Evolutionary conservation across 2,888 invertebrate species (phyloP).

Genomic region (Cordilura impudica): DNA sequence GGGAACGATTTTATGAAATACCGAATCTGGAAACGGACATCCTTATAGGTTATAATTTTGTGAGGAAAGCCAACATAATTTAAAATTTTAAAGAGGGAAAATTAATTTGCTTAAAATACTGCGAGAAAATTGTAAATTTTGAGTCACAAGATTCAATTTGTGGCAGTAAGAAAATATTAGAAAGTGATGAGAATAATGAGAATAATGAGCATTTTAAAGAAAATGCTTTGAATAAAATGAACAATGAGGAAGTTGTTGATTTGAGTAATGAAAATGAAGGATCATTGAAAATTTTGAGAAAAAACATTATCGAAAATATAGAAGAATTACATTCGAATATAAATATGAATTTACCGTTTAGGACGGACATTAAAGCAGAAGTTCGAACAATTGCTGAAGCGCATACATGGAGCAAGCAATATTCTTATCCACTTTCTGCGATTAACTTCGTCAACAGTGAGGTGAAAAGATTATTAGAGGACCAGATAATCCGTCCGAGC

Average conservation of each 20-base stretch:
- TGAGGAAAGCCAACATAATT: not conserved
- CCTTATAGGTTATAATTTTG: not conserved
- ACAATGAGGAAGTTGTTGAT: too few species aligned
- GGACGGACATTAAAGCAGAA: conserved; percentile 51
- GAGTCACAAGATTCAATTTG: not conserved
- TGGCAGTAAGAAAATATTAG: not conserved
- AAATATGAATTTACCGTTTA: conserved; percentile 44
- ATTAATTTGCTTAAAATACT: not conserved
- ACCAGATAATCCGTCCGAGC: conserved; percentile 32
- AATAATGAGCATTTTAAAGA: too few species aligned
- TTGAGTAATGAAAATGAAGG: not conserved
- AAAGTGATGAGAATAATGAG: too few species aligned
- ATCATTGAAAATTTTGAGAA: conserved; percentile 24
- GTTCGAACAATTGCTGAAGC: conserved; percentile 43
- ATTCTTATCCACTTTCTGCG: conserved; percentile 45
- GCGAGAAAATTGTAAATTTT: not conserved
- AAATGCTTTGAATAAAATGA: not conserved
- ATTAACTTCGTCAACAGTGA: conserved; percentile 43
- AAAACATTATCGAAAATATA: not conserved
- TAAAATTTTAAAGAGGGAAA: not conserved
- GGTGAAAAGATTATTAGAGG: conserved; percentile 17
- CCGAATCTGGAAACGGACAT: not conserved
- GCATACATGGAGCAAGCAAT: conserved; percentile 47
- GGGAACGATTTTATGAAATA: conserved; percentile 32
- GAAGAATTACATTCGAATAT: conserved; percentile 9